Base-by-base conservation (phyloP, 2,888 invertebrate genomes). In the Epinotia demarniana region DNA sequence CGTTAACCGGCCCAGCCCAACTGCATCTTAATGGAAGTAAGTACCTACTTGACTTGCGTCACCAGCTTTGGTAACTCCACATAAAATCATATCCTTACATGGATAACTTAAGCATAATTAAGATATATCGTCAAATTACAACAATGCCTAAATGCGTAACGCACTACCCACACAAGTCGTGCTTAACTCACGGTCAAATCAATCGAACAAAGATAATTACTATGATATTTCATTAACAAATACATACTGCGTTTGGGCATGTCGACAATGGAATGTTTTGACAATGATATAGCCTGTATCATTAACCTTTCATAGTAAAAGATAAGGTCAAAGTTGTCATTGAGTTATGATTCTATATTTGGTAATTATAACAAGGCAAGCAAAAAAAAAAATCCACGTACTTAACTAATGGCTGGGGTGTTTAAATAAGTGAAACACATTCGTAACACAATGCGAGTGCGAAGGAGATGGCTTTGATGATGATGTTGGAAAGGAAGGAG, bases 191-290 rank as follows among this genome's bases (percentile, higher is more conserved):
- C 16, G 67, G 73, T 55, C 68, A 43, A 68, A 27, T 68, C 43
- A n/a, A 67, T 67, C 61, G 55, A 61, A 62, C 73, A 61, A 73
- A 60, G 72, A 60, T 66, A 66, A 72, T 72, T 72, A 72, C 53
- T 57, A 46, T 63, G 60, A 71, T 46, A 71, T 67, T 71, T 71
- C 70, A 75, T 75, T 75, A 64, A 67, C 23, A 57, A 68, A 61
- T 70, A 70, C 19, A 53, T 70, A 53, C 19, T 64, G 57, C 57
- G 57, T 39, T 53, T 71, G 71, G 62, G 18, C 62, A 71, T 71
- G 62, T 61, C 72, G 49, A 58, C 66, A 53, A 66, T 66, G n/a
- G 58, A 27, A 16, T 67, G 66, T 73, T 73, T 19, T 73, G 72
- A 73, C 72, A 73, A 33, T 67, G 66, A 73, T 73, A 64, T 61